Evolutionary conservation across 1,140 invertebrate species (phyloP), one percentile per base, ranked within the genome.

Genomic region (Pissodes strobi): DNA sequence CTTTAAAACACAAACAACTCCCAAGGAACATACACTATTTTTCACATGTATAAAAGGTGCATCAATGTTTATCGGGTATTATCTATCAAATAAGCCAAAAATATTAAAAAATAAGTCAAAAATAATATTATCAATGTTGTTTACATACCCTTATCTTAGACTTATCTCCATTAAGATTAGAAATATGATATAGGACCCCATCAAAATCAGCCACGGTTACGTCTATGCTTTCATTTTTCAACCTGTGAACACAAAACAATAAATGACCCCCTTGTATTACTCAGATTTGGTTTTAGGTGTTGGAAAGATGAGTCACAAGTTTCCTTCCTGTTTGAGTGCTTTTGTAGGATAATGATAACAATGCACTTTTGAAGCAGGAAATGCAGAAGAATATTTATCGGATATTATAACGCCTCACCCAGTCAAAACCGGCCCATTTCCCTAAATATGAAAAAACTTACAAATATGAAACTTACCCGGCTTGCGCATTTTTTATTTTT

Each of bases 131-230:
- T 4, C 1, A 34, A 17, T 41, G 3, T 15, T 52, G 39, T 59
- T 65, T 65, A 66, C 51, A 56, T 84, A 98, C 95, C 83, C 90
- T 89, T 83, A 98, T 87, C 91, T 98, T 98, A 69, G 91, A 91
- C 86, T 97, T 98, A 79, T 99, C 95, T 69, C 88, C 89, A 82
- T 94, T 91, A 68, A 94, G 84, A 87, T 98, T 99, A 52, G 97
- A 98, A 84, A 99, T 91, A 81, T 98, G 95, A 84, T 97, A 99
- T 59, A 99, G 81, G 56, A 98, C 97, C 69, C 97, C 97, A 87
- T 99, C 97, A 83, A 99, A 99, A 85, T 99, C 97, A 71, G 94
- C 91, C 78, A 97, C 87, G 64, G 86, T 91, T 68, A 98, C 89
- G 82, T 98, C 94, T 72, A 95, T 94, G 63, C 89, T 91, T 78